A percentile compares a stretch with the other conserved stretches of the same genome.
These are phyloP conservation scores for Lutraria rhynchaena DNA, from an alignment of 1,140 invertebrate species.

Conservation along the genomic window DNA sequence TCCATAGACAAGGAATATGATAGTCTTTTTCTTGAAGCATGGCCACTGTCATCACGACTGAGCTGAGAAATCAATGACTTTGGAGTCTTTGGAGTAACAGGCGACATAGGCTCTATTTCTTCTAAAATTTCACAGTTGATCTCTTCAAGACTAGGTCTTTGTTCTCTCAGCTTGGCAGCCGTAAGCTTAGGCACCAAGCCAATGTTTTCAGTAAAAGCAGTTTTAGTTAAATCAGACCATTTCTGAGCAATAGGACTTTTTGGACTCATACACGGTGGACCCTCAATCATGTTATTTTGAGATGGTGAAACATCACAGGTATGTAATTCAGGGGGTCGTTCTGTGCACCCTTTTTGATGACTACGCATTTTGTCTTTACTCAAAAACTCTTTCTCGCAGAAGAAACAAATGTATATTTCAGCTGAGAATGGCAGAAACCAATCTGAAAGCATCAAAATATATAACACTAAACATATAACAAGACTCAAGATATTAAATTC, in stretches of 20 bases:
- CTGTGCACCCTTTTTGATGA: constrained; percentile 70
- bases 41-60: constrained; percentile 69
- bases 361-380: constrained; percentile 67
- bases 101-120: constrained; percentile 70
- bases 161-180: constrained; percentile 65
- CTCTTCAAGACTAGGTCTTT: constrained; percentile 66
- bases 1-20: constrained; percentile 60
- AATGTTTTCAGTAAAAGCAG: constrained; percentile 62
- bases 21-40: constrained; percentile 55
- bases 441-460: constrained; percentile 41
- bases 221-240: constrained; percentile 18
- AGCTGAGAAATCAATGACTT: constrained; percentile 78
- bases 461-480: background rate
- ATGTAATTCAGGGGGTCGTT: constrained; percentile 62
- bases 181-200: constrained; percentile 70
- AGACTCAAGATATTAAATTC: background rate
- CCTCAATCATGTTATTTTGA: background rate
- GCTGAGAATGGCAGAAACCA: constrained; percentile 56
- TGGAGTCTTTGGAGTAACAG: constrained; percentile 74
- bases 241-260: background rate
- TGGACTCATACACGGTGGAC: constrained; percentile 59
- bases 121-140: constrained; percentile 75
- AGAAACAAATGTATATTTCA: constrained; percentile 77
- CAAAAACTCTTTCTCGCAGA: constrained; percentile 76
- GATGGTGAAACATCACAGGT: constrained; percentile 21